Percentiles rank a stretch among this genome's conserved stretches.
Evolutionary conservation across 2,113 vertebrate genomes (phyloP).

Genomic region (Catharus minimus): DNA sequence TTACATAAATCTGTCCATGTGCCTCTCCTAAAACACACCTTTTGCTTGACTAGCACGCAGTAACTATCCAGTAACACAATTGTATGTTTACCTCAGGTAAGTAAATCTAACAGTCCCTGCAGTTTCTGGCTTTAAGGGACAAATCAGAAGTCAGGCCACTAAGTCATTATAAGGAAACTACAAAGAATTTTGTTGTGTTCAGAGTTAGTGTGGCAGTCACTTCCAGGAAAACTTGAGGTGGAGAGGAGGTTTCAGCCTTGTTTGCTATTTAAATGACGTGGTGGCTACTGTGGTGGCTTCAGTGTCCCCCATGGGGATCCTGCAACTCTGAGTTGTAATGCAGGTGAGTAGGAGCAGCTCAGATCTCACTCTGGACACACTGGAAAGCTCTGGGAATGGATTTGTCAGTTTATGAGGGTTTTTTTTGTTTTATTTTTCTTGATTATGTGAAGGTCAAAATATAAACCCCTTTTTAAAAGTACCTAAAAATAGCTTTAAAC

Average conservation of each 20-base stretch:
- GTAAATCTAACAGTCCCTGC: neutral
- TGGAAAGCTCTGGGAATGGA: neutral
- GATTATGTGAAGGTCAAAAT: neutral
- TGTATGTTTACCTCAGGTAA: neutral
- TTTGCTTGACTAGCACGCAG: neutral
- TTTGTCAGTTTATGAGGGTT: neutral
- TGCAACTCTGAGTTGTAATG: rapidly evolving
- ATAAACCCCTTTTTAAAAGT: neutral
- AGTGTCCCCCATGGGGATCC: neutral
- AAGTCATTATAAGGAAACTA: rapidly evolving
- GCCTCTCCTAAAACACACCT: neutral
- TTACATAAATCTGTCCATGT: rapidly evolving
- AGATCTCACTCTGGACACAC: neutral
- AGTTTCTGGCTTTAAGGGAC: neutral
- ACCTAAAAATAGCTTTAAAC: constrained; percentile 5
- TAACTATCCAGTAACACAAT: neutral
- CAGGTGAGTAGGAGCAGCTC: neutral
- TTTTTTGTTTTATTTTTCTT: neutral
- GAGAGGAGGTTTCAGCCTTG: neutral
- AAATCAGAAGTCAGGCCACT: neutral
- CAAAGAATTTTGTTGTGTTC: neutral
- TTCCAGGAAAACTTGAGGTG: neutral
- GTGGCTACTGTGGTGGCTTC: neutral
- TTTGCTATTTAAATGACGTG: neutral
- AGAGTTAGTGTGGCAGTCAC: neutral